Base-by-base conservation (phyloP, 1,140 invertebrate species). In the Cyclargus thomasi region DNA sequence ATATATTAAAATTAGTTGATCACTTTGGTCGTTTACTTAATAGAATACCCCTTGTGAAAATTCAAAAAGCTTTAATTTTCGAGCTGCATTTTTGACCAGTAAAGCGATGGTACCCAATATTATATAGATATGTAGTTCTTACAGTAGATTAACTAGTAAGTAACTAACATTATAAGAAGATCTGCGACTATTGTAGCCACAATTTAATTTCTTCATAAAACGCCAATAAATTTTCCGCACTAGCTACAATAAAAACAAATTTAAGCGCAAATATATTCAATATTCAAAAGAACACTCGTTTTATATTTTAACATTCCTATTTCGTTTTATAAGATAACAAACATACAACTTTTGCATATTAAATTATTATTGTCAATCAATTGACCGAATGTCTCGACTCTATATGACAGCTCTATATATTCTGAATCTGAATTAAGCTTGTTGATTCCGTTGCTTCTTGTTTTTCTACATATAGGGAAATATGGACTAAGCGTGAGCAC, bases 221-320 rank as follows among this genome's bases (percentile, higher is more conserved):
- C 29, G 29, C 3, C 8, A 3, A 39, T 11, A 39, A 6, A 39
- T 16, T 29, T 29, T 29, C 4, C 29, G 29, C 29, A 8, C 8
- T 29, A 29, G 29, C 4, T 8, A 3, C n/a, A 55, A 53, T 2
- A 53, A 55, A 55, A 17, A 8, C 7, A 55, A 55, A 59, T 21
- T 11, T 11, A 59, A 59, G 18, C 11, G 55, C 17, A 59, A 59
- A 59, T 59, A 59, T 59, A 59, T 20, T 59, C 55, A 20, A 59
- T 20, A 20, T 59, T 59, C 55, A 59, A 59, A 59, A 59, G 17
- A 59, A 21, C 55, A 59, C 18, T 59, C 20, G 55, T 59, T 5
- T 17, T 20, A 59, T 20, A 18, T 21, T 59, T 20, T 11, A 59
- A 59, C 55, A 59, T 59, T 18, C 55, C 11, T 59, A 20, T 59